A percentile compares a stretch with the other conserved stretches of the same genome.
Evolutionary conservation across 2,113 vertebrate genomes (phyloP).

Genomic region (Glaucidium brasilianum): DNA sequence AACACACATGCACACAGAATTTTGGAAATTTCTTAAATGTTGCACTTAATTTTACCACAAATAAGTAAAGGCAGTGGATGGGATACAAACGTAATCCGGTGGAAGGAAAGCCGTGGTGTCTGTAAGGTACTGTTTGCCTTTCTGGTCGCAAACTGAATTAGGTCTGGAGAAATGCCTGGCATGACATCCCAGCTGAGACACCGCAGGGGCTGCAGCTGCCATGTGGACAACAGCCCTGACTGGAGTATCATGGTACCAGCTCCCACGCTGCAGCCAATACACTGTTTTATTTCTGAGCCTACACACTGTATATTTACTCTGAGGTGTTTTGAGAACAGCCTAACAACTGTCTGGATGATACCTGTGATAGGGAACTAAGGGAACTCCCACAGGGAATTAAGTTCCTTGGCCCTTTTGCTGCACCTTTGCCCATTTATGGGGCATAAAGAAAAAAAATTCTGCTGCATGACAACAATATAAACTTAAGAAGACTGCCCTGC

Average conservation of each 20-base stretch:
- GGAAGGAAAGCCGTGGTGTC: not conserved
- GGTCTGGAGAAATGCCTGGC: not conserved
- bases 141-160: not conserved
- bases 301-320: not conserved
- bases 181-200: not conserved
- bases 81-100: not conserved
- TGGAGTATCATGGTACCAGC: no score
- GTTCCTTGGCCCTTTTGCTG: not conserved
- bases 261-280: not conserved
- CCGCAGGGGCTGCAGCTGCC: not conserved
- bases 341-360: not conserved
- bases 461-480: not conserved
- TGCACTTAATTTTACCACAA: not conserved
- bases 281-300: no score
- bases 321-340: not conserved
- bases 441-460: not conserved
- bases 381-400: not conserved
- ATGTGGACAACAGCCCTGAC: accelerated
- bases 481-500: not conserved
- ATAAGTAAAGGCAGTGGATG: not conserved
- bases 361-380: not conserved
- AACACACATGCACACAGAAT: not conserved
- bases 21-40: not conserved
- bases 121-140: not conserved
- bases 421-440: not conserved